Evolutionary conservation across 2,797 vertebrate genomes (phyloP).

Genomic region (Melanotaenia nigrans): DNA sequence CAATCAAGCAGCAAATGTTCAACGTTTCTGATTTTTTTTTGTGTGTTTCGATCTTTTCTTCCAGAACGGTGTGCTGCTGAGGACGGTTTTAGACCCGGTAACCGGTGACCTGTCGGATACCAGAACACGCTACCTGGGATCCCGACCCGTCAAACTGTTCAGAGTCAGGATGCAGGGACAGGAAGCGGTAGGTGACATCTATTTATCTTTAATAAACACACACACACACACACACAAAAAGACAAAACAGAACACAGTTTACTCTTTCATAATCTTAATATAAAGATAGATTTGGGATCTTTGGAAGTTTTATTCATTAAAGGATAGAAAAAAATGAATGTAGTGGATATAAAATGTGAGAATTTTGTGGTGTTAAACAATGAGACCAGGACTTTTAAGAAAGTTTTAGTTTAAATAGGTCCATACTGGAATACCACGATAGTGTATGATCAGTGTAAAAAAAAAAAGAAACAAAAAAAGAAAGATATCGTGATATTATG

Average conservation of each 20-base stretch:
- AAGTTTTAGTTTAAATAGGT: too few species aligned
- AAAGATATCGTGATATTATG: too few species aligned
- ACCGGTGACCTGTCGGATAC: conserved; percentile 97
- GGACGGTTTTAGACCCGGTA: conserved; percentile 96
- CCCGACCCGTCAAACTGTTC: conserved; percentile 96
- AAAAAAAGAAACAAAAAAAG: too few species aligned
- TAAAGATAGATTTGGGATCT: neutral
- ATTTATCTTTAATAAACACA: neutral
- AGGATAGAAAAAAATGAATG: neutral
- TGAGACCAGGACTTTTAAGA: too few species aligned
- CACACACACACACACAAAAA: neutral
- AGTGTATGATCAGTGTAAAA: too few species aligned
- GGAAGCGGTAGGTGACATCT: conserved; percentile 90
- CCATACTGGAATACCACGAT: too few species aligned
- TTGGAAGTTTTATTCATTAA: neutral
- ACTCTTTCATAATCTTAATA: too few species aligned
- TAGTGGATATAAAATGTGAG: too few species aligned
- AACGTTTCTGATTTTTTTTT: neutral
- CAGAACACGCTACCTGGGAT: conserved; percentile 95
- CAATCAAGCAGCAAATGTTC: neutral
- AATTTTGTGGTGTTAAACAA: too few species aligned
- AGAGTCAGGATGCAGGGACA: conserved; percentile 98
- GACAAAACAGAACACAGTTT: neutral
- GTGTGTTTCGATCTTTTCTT: conserved; percentile 5
- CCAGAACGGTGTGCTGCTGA: conserved; percentile 94